Base-by-base conservation (phyloP, 2,113 vertebrate species). In the Labeo rohita region DNA sequence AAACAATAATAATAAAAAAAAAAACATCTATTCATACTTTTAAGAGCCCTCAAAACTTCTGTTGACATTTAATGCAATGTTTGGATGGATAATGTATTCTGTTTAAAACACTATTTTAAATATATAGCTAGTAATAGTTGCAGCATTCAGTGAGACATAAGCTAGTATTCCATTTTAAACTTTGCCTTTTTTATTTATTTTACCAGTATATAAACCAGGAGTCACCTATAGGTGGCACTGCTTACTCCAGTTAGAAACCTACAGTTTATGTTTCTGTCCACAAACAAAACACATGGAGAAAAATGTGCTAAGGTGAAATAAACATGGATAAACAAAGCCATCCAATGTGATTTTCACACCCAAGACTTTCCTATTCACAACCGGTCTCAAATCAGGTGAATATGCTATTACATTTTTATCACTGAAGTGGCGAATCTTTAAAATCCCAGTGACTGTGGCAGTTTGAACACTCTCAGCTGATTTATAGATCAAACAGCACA, bases 401-500 rank as follows among this genome's bases (percentile, higher is more conserved):
- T 80, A 82, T 74, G 85, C 77, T 87, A 83, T 90, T 90, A 52
- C 43, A 39, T 50, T 88, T 80, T 85, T 83, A 83, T 86, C 68
- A 70, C 45, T 45, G 61, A 81, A 86, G 68, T 66, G 78, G 85
- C 90, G 88, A 90, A 90, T 91, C 89, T 89, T 90, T 74, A 81
- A 74, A 87, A 80, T 80, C 77, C 21, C 49, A 76, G 85, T 16
- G 36, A 70, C 54, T 50, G 54, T 87, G 89, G 86, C 83, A 77
- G 84, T 83, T 83, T 81, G 85, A 83, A 83, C 87, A 83, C 89
- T 89, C 65, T 89, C 82, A 86, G 90, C 91, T 88, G 89, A 93
- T 92, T 93, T 91, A 92, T 85, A 89, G 90, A 89, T 93, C 90
- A 92, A 94, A 93, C 88, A 85, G 89, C 81, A 85, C 86, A 86